Evolutionary conservation across 1,140 invertebrate species (phyloP), one percentile per base, ranked within the genome.

Genomic region (Meloidogyne hapla): DNA sequence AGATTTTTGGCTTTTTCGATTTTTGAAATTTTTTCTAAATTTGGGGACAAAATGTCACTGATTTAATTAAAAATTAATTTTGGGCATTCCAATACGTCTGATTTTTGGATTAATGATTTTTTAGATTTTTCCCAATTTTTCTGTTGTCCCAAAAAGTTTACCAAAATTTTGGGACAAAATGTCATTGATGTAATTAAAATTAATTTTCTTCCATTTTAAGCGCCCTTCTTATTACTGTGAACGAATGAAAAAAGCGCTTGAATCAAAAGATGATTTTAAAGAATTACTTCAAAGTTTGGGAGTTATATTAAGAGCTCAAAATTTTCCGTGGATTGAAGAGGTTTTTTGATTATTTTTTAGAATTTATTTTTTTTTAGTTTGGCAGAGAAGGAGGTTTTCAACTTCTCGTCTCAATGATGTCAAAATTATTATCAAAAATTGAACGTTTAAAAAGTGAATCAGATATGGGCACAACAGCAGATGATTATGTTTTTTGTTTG

Each of bases 331-430:
- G 77, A 74, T 78, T 38, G 26, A 74, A 23, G 77, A 78, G 33
- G 77, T 78, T 75, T 21, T 56, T 25, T 38, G 21, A 61, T 18
- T 26, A 21, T 21, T 48, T 48, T 15, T 75, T 1, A 70, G 0
- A 5, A 74, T 23, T 45, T 13, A 25, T n/a, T 5, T 25, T 12
- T n/a, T 21, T 80, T 78, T 40, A 78, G 77, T 78, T 78, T 74
- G 66, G 75, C 25, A 40, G 42, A 38, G 77, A 78, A 76, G 77
- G 77, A 28, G 77, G 77, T 21, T 78, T 78, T 26, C 77, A 78
- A 42, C 75, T 78, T 61, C 28, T 78, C 3, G 68, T 71, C 6
- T 64, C 61, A 23, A 56, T 78, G 28, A 62, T 78, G 28, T 79
- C 21, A 26, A 78, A 79, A 25, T 18, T 65, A 9, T 21, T 33